These are phyloP conservation scores for Ridgeia piscesae DNA, from an alignment of 1,140 invertebrate genomes.

Conservation along the genomic window DNA sequence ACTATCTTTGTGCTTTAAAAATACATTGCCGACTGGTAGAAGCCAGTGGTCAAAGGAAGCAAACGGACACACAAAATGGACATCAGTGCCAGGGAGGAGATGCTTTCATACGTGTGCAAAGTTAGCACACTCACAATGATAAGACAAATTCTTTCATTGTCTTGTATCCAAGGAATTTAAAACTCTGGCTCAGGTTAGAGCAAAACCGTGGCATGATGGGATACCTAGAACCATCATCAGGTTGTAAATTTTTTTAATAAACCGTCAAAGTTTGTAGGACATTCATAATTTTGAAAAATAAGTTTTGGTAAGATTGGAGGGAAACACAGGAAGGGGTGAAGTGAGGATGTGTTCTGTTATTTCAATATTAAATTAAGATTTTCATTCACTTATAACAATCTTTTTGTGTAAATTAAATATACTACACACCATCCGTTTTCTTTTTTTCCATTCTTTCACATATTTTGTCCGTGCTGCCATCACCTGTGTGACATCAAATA, in stretches of 20 bases:
- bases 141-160: neutral
- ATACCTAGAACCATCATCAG: neutral
- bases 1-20: too few species aligned
- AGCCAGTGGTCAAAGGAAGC: neutral
- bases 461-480: constrained; percentile 63
- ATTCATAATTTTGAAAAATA: neutral
- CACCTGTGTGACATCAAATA: constrained; percentile 45
- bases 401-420: neutral
- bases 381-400: neutral
- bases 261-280: neutral
- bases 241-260: too few species aligned
- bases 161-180: neutral
- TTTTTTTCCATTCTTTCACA: constrained; percentile 72
- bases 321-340: too few species aligned
- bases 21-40: too few species aligned
- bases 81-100: too few species aligned
- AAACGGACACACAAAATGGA: neutral
- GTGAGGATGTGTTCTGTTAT: too few species aligned
- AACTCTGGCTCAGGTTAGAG: neutral
- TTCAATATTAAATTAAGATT: too few species aligned
- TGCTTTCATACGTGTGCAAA: too few species aligned
- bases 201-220: neutral
- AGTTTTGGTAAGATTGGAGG: neutral
- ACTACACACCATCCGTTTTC: constrained; percentile 67
- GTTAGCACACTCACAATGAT: neutral